These are phyloP conservation scores for Pongo abelii DNA, from an alignment of 2,113 vertebrate species.

Conservation along the genomic window DNA sequence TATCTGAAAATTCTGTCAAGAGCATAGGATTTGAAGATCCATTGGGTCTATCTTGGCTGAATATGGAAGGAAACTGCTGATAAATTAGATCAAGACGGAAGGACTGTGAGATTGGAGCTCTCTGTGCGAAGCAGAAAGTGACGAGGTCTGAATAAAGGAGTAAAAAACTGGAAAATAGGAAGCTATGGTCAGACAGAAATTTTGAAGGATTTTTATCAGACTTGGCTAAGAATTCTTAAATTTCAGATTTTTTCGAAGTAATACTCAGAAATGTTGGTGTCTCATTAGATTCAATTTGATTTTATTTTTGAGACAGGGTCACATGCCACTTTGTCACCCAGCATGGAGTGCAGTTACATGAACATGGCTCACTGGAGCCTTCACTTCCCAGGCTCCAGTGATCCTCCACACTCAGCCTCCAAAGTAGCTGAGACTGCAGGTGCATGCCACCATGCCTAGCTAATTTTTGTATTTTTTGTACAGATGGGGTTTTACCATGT, in stretches of 20 bases:
- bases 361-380: no score
- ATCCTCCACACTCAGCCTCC: no score
- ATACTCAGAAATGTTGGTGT: not conserved
- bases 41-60: not conserved
- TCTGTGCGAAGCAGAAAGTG: not conserved
- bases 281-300: not conserved
- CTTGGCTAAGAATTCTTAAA: constrained; percentile 6
- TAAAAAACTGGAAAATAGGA: not conserved
- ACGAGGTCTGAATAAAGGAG: not conserved
- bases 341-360: no score
- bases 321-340: no score
- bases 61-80: not conserved
- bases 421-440: no score
- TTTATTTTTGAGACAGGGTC: no score
- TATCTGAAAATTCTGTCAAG: not conserved
- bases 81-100: not conserved
- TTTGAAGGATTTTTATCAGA: not conserved
- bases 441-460: no score
- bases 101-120: not conserved
- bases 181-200: not conserved
- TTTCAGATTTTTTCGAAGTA: not conserved
- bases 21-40: not conserved
- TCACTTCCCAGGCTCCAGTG: no score
- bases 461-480: no score
- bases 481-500: no score